These are phyloP conservation scores for Dermatemys mawii DNA, from an alignment of 2,113 vertebrate species.

Conservation along the genomic window DNA sequence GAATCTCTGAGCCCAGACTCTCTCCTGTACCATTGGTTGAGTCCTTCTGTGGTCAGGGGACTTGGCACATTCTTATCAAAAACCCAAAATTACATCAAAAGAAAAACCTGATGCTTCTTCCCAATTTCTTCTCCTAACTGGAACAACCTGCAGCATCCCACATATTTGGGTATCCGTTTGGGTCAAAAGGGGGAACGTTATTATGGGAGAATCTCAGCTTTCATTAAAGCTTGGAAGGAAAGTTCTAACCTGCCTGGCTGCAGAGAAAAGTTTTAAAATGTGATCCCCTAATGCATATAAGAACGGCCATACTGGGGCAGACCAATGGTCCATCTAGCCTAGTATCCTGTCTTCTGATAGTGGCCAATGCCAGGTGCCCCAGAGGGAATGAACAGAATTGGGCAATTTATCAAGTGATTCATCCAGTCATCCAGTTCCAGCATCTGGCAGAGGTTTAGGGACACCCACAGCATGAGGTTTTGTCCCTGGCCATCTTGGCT, in stretches of 20 bases:
- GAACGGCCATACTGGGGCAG: neutral
- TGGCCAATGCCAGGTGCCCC: neutral
- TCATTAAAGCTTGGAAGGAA: neutral
- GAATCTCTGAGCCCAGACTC: neutral
- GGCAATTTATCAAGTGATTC: neutral
- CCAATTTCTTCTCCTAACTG: neutral
- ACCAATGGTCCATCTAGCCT: neutral
- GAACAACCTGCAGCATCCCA: too few relatives aligned
- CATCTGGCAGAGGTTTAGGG: neutral
- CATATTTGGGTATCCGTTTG: neutral
- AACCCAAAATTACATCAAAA: neutral
- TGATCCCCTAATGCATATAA: neutral
- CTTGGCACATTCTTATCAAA: neutral
- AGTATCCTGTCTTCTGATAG: neutral
- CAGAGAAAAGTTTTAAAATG: neutral
- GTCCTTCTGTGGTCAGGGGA: neutral
- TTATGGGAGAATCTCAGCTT: neutral
- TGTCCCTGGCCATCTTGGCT: neutral
- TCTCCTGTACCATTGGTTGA: too few relatives aligned
- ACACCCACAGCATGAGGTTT: neutral
- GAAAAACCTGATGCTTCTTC: too few relatives aligned
- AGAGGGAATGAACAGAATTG: neutral
- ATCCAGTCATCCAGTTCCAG: neutral
- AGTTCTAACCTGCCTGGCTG: neutral
- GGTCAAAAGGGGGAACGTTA: neutral